These are phyloP conservation scores for Caenorhabditis drosophilae DNA, from an alignment of 2,888 invertebrate species.

Conservation along the genomic window DNA sequence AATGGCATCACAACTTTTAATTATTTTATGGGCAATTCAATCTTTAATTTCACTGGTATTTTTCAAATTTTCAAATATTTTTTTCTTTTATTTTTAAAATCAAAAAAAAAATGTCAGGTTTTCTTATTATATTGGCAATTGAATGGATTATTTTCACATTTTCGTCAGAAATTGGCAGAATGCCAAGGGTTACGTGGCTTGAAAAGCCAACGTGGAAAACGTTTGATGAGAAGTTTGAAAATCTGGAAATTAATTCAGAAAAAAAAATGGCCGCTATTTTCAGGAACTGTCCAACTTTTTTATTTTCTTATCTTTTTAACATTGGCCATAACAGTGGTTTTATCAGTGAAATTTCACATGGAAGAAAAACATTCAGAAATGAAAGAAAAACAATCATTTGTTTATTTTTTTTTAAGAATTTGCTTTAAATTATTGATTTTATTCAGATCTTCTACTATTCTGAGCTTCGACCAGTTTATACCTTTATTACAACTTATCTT, in stretches of 20 bases:
- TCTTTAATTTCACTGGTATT: constrained; percentile 36
- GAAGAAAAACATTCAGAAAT: constrained; percentile 38
- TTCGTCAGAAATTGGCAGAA: constrained; percentile 18
- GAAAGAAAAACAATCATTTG: constrained; percentile 33
- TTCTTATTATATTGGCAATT: constrained; percentile 48
- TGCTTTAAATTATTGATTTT: background rate
- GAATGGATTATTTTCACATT: constrained; percentile 40
- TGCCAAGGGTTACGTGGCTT: constrained; percentile 30
- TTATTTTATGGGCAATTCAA: constrained; percentile 45
- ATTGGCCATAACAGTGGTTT: constrained; percentile 21
- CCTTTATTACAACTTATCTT: constrained; percentile 35
- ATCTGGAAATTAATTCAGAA: background rate
- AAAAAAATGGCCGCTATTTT: constrained; percentile 1
- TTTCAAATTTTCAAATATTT: too few relatives aligned
- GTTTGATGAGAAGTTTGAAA: constrained; percentile 12
- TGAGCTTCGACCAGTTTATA: constrained; percentile 29
- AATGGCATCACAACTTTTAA: constrained; percentile 35
- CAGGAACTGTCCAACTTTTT: constrained; percentile 33
- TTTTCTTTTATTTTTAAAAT: background rate
- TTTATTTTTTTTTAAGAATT: constrained; percentile 4
- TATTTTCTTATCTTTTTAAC: constrained; percentile 22
- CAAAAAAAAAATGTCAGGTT: constrained; percentile 2
- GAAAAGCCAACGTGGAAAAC: constrained; percentile 10
- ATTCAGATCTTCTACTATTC: constrained; percentile 40
- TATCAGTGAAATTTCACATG: constrained; percentile 39